Percentiles rank a stretch among this genome's conserved stretches.
Evolutionary conservation across 1,140 invertebrate species (phyloP).

Genomic region (Choristoneura fumiferana): DNA sequence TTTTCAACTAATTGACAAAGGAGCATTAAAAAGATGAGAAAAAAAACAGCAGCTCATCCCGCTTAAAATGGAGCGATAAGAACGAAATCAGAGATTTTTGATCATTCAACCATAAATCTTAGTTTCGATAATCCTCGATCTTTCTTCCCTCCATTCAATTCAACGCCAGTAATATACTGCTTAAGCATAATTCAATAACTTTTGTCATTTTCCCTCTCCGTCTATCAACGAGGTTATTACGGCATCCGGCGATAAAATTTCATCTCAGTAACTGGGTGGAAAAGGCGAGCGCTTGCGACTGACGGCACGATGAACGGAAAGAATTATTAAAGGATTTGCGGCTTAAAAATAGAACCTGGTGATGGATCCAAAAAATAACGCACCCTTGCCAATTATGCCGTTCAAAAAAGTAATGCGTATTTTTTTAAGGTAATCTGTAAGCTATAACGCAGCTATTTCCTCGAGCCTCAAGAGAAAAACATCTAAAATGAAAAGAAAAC

Average conservation of each 20-base stretch:
- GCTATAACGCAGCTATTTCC: background rate
- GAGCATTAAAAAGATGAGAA: too few relatives aligned
- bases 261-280: background rate
- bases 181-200: constrained; percentile 18
- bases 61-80: too few relatives aligned
- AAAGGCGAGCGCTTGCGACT: background rate
- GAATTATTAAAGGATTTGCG: background rate
- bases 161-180: constrained; percentile 12
- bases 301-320: background rate
- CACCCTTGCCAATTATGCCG: background rate
- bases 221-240: background rate
- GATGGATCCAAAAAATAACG: background rate
- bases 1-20: too few relatives aligned
- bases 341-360: background rate
- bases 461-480: constrained; percentile 13
- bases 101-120: too few relatives aligned
- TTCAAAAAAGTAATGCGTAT: background rate
- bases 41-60: too few relatives aligned
- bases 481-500: constrained; percentile 30
- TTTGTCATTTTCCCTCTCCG: constrained; percentile 12
- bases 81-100: too few relatives aligned
- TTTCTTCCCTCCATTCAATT: constrained; percentile 1
- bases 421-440: constrained; percentile 1
- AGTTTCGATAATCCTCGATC: too few relatives aligned
- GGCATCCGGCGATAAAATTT: background rate